Evolutionary conservation across 2,888 invertebrate genomes (phyloP), one percentile per base, ranked within the genome.

Genomic region (Timandra comae): DNA sequence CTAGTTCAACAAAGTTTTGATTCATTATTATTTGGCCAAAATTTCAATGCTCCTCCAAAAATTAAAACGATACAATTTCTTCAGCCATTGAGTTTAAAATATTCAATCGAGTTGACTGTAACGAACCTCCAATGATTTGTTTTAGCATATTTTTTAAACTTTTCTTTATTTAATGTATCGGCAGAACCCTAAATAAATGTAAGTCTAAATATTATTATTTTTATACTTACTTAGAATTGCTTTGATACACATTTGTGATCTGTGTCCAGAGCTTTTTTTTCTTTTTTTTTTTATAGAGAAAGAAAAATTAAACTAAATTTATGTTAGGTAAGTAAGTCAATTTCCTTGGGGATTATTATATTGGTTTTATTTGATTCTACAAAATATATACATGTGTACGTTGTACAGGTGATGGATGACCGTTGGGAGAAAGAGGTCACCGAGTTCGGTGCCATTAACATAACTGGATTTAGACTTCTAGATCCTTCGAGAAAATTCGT

Each of bases 381-480:
- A 21, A 23, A 28, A 31, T 23, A n/a, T n/a, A n/a, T n/a, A n/a
- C n/a, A n/a, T 37, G 5, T 38, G 25, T 33, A 26, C 52, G 9
- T 51, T 55, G 35, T 51, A n/a, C 76, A 96, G 96, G 94, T 96
- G 68, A 94, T 97, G 94, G 96, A 97, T 81, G 97, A 97, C 76
- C 90, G 93, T 58, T 96, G 96, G 94, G 96, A 97, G 60, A 92
- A 91, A 56, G 93, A 95, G 77, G 91, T 96, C 52, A 91, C 92
- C 51, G 97, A 97, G 87, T 97, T 93, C 68, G 97, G 97, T 11
- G 98, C 98, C 47, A 94, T 99, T 62, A 99, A 99, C 87, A 95
- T 99, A 57, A 98, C 98, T 12, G 99, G 98, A 34, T 99, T 99
- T 81, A 91, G 96, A 56, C 91, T 98, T 52, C 90, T 98, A 38